Evolutionary conservation across 2,113 vertebrate species (phyloP), one percentile per base, ranked within the genome.

Genomic region (Thryonomys swinderianus): DNA sequence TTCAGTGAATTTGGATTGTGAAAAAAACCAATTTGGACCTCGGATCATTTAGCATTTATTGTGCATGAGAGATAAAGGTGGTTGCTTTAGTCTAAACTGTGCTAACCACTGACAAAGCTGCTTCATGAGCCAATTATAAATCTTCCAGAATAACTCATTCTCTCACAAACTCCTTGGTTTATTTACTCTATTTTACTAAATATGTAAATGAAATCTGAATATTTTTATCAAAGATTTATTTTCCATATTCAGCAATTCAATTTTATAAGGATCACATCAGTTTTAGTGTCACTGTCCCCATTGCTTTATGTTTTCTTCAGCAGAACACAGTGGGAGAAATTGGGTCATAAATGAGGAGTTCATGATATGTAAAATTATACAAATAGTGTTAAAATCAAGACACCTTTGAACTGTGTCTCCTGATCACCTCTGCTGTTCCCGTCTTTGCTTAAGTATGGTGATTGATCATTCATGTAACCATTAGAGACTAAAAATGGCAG

Each of bases 41-140:
- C 95, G 86, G 61, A 66, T 76, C 78, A 95, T 84, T 97, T 95
- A 92, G 45, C 74, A 91, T 86, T 96, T 91, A 86, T 91, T 87
- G 23, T 71, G 40, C 57, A 37, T 96, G 74, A 80, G 45, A 67
- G 69, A 89, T 61, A 91, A 95, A 96, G 18, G 85, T 96, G 32
- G 51, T 95, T 85, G 67, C 34, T 95, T 97, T 82, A 73, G 73
- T 64, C 23, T 96, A 42, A 90, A 94, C 48, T 95, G 32, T 59
- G 34, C 37, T 92, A 90, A 79, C 53, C 73, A 10, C 61, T 80
- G 86, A 64, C 30, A 91, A 80, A 95, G 62, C 48, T 91, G 69
- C 92, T 95, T 93, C 62, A 83, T 37, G 34, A 91, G 53, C 53
- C 55, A 92, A 91, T 37, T 92, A 30, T 80, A 95, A 95, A 90